Conservation (phyloP, 2,888 invertebrate species). For the Penaeus monodon region DNA sequence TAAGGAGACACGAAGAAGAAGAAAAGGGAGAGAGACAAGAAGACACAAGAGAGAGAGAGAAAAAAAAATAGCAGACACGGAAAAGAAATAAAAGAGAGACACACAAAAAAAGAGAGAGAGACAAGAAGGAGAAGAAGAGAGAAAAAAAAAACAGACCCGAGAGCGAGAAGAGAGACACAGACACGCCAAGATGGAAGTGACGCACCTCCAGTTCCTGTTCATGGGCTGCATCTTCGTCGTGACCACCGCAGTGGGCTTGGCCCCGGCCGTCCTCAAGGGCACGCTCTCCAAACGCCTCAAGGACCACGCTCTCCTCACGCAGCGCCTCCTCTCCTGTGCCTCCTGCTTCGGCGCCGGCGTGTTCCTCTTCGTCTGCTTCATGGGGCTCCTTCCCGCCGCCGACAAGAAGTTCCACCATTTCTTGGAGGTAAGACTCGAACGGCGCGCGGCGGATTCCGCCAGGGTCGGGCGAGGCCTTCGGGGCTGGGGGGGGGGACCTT, state of each 20-base stretch:
- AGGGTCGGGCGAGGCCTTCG: too few relatives aligned
- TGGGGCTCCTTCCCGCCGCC: conserved; percentile 64
- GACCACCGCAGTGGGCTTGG: conserved; percentile 47
- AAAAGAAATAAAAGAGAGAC: too few relatives aligned
- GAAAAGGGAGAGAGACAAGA: too few relatives aligned
- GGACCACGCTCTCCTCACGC: conserved; percentile 8
- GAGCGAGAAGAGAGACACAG: too few relatives aligned
- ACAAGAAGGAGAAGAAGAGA: too few relatives aligned
- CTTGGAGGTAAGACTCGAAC: conserved; percentile 45
- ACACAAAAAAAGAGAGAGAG: too few relatives aligned
- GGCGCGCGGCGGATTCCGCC: neutral
- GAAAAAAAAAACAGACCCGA: too few relatives aligned
- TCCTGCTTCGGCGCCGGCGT: conserved; percentile 64
- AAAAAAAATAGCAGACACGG: too few relatives aligned
- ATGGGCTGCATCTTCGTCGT: conserved; percentile 55
- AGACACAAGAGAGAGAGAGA: too few relatives aligned
- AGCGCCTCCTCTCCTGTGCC: conserved; percentile 56
- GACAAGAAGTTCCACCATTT: conserved; percentile 63
- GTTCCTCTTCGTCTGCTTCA: conserved; percentile 65
- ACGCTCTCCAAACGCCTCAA: conserved; percentile 11
- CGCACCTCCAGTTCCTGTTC: conserved; percentile 45
- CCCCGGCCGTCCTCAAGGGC: conserved; percentile 47
- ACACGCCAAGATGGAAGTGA: conserved; percentile 35
- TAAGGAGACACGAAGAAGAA: too few relatives aligned
- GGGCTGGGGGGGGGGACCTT: too few relatives aligned